Evolutionary conservation across 2,888 invertebrate species (phyloP), one percentile per base, ranked within the genome.

Genomic region (Drosophila silvestris): DNA sequence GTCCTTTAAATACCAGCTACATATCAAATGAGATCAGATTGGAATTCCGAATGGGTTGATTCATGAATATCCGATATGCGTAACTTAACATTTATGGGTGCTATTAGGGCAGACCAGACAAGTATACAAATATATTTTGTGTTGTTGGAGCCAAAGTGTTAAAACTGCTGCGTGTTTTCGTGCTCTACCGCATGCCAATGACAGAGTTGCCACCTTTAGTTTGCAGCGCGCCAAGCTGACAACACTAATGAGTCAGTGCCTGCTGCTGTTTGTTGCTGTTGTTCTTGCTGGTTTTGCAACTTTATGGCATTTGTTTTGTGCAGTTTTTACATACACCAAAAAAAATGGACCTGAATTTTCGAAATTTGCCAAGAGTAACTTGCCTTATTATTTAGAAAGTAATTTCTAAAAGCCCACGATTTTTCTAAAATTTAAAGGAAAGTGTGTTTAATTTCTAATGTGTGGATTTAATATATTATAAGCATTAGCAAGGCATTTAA

Each of bases 251-350:
- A 85, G 90, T 78, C 85, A 60, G 67, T 65, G 53, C 58, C 66
- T 41, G 14, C 47, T 51, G 14, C 28, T 28, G 58, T 58, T 58
- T 30, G 59, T 65, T 70, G n/a, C 52, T 30, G n/a, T 52, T 52
- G 26, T 16, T 47, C 47, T 26, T 47, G 47, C 9, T 26, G 47
- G 16, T 47, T 26, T 16, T 58, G 69, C 74, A 81, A 89, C 66
- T 89, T 89, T 89, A 79, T 71, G 85, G 75, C 82, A 74, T 75
- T 87, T 89, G 81, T 85, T 85, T 66, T 74, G 74, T 83, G 88
- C 85, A 88, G 74, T 79, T 85, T 85, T 74, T 68, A 69, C 75
- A 77, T 74, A 68, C 47, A 47, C 47, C 7, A 9, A 5, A 26
- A 3, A 47, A 47, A 47, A 47, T 7, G 4, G 7, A 47, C 2